Evolutionary conservation across 2,113 vertebrate genomes (phyloP), one percentile per base, ranked within the genome.

Genomic region (Bufo gargarizans): DNA sequence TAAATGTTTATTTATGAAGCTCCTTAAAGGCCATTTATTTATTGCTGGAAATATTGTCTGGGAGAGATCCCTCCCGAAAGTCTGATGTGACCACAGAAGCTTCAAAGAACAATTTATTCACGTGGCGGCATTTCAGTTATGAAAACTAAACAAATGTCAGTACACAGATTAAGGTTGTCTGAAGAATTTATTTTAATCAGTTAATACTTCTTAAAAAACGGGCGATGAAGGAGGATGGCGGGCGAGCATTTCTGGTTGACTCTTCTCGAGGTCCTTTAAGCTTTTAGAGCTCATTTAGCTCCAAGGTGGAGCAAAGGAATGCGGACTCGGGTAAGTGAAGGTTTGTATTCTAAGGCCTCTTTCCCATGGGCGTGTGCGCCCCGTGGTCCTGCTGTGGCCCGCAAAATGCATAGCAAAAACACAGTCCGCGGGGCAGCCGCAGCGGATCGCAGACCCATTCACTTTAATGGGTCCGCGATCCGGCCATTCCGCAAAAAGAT

Each of bases 71-170:
- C 65, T 67, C 85, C 49, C 22, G 49, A 63, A 86, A 63, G 19
- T 59, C 22, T 6, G 17, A 65, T 78, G 76, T 86, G 77, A 86
- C 76, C 85, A 33, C 1, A 59, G 61, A 79, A 63, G 61, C 85
- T 79, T 86, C 85, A 86, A 22, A 69, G 85, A 86, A 86, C 74
- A 86, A 86, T 78, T 86, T 86, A 86, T 86, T 86, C 85, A 69
- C 85, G 78, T 78, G 67, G 61, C 76, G 85, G 61, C 61, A 86
- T 86, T 86, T 86, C n/a, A 55, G 58, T 79, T 67, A 50, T 79
- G 58, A 49, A 78, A 87, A 67, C 69, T 61, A 61, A 82, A 88
- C 82, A 82, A 88, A 88, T 88, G 86, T 82, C 86, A 88, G 53
- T 59, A 74, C 43, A 17, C 69, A 76, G 86, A 53, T 63, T 59